Conservation (phyloP, 2,888 invertebrate species). For the Ophonus ardosiacus region DNA sequence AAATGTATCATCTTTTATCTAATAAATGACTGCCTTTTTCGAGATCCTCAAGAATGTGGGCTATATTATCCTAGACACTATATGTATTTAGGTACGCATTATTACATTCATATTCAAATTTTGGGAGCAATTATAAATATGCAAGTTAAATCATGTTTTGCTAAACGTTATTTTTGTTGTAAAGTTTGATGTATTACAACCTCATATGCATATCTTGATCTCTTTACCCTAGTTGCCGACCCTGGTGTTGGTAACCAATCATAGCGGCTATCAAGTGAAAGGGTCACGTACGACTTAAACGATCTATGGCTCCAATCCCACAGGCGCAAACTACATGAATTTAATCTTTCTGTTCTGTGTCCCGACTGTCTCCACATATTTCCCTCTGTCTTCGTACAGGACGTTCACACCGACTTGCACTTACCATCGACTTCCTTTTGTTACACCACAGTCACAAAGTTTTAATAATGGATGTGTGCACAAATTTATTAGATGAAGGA, state of each 20-base stretch:
- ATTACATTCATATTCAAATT: no score
- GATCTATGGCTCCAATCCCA: slow-evolving; percentile 35
- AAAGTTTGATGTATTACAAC: neutral
- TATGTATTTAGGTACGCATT: no score
- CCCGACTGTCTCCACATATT: slow-evolving; percentile 6
- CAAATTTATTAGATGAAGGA: neutral
- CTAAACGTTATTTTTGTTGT: neutral
- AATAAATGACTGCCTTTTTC: no score
- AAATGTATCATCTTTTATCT: no score
- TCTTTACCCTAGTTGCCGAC: neutral
- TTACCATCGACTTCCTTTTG: neutral
- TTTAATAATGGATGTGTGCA: neutral
- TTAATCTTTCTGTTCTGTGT: slow-evolving; percentile 17
- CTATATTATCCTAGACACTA: no score
- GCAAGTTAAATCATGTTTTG: no score
- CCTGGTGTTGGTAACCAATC: slow-evolving; percentile 7
- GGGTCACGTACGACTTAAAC: slow-evolving; percentile 38
- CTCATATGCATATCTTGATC: neutral
- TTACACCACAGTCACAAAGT: neutral
- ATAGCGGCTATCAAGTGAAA: slow-evolving; percentile 21
- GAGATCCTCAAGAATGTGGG: no score
- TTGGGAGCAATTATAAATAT: no score
- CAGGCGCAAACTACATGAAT: slow-evolving; percentile 26
- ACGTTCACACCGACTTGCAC: slow-evolving; percentile 12
- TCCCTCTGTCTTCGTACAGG: neutral